Base-by-base conservation (phyloP, 64 coral and sea anemone genomes). In the Montipora foliosa region DNA sequence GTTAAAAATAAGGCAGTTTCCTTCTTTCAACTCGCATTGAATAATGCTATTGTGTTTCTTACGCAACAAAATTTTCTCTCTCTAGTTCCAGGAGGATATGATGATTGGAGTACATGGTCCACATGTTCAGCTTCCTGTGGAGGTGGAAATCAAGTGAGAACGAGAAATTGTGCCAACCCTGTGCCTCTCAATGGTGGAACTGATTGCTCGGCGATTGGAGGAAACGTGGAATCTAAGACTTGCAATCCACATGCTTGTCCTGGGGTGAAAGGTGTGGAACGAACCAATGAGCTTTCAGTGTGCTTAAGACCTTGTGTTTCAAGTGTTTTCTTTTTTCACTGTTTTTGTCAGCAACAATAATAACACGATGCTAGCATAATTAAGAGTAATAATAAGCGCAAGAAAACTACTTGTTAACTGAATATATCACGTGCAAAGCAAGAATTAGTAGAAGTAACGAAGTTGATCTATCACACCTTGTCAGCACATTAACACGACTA, bases 21-120 rank as follows among this genome's bases (percentile, higher is more conserved):
- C 3, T 57, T 11, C 53, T 57, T 8, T 1, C 53, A 57, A 8
- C 2, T 8, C 11, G 1, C 53, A 57, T 6, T 6, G 53, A 20
- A 9, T 2, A 0, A 60, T 11, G 16, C 44, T 47, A 21, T 58
- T 19, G 52, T 47, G 82, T 7, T 20, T 69, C 5, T 37, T 37
- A 47, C 29, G 19, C 59, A 46, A 3, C 24, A 29, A 37, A 76
- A 76, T 46, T 37, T 78, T 60, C 24, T 59, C 3, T 89, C 89
- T 79, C 5, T 58, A 98, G 96, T 98, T 22, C 76, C 93, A 44
- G 96, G 96, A 51, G 93, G 96, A 16, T 98, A 98, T 67, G 91
- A 90, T 12, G 77, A 92, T 44, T 98, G 96, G 96, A 76, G 60
- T 5, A 20, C 66, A 0, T 98, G 96, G 96, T 88, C 93, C 3